A percentile compares a stretch with the other conserved stretches of the same genome.
These are phyloP conservation scores for Samia ricini DNA, from an alignment of 1,140 invertebrate genomes.

Conservation along the genomic window DNA sequence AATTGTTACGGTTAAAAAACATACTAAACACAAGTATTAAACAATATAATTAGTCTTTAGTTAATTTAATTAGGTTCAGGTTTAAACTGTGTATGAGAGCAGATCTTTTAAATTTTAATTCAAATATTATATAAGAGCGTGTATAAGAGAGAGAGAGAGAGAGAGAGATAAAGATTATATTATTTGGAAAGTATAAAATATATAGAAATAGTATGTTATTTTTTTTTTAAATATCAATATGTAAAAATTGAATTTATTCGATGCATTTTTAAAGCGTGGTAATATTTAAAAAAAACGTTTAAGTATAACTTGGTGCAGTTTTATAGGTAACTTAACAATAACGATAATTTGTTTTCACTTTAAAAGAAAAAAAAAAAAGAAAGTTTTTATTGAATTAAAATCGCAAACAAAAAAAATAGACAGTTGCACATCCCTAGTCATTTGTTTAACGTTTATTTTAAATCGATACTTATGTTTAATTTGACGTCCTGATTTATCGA, in stretches of 20 bases:
- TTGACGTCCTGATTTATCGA: no score
- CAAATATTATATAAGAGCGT: no score
- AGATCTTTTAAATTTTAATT: slow-evolving; percentile 3
- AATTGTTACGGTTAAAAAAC: slow-evolving; percentile 58
- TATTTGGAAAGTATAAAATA: slow-evolving; percentile 3
- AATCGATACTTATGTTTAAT: background rate
- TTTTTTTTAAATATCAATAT: slow-evolving; percentile 22
- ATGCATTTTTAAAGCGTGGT: background rate
- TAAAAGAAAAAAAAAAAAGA: slow-evolving; percentile 4
- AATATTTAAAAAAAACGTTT: slow-evolving; percentile 14
- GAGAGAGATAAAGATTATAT: no score
- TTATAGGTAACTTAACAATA: slow-evolving; percentile 16
- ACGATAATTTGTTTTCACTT: slow-evolving; percentile 4
- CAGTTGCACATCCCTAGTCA: no score
- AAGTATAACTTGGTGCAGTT: slow-evolving; percentile 35
- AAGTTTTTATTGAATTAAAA: no score
- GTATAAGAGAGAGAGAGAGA: no score
- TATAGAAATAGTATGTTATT: slow-evolving; percentile 38
- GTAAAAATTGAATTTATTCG: background rate
- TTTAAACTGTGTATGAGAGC: slow-evolving; percentile 18
- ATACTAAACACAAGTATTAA: background rate
- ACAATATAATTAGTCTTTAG: slow-evolving; percentile 1
- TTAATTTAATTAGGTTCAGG: slow-evolving; percentile 15
- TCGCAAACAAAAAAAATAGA: no score
- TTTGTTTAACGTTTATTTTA: no score